Conservation (phyloP, 2,888 invertebrate genomes). For the Ophioninae sp. region DNA sequence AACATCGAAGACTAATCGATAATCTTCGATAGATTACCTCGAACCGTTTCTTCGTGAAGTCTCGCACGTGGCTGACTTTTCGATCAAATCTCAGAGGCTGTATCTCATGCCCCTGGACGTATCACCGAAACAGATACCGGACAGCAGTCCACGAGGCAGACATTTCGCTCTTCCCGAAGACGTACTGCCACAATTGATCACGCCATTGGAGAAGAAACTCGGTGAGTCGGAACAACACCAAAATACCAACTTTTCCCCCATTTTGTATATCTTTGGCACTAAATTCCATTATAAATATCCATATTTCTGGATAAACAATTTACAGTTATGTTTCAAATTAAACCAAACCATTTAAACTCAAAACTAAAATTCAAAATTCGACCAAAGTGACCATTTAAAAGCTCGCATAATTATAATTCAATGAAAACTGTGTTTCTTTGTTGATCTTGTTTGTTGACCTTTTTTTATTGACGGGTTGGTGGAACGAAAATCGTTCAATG, state of each 20-base stretch:
- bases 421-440: background rate
- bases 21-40: constrained; percentile 86
- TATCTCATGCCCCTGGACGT: constrained; percentile 91
- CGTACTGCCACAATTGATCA: constrained; percentile 91
- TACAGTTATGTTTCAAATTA: too few relatives aligned
- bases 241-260: background rate
- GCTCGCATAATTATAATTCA: background rate
- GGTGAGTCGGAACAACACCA: constrained; percentile 72
- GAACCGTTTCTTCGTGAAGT: constrained; percentile 89
- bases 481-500: background rate
- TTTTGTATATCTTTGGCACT: background rate
- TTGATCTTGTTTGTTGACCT: background rate
- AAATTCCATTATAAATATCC: too few relatives aligned
- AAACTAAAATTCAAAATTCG: background rate
- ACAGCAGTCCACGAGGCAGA: constrained; percentile 81
- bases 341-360: too few relatives aligned
- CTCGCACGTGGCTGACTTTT: constrained; percentile 88
- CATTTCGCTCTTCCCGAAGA: constrained; percentile 87
- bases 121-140: constrained; percentile 85
- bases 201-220: constrained; percentile 92
- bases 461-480: background rate
- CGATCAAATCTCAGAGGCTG: constrained; percentile 94
- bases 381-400: background rate
- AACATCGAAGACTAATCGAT: background rate
- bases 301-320: too few relatives aligned